Evolutionary conservation across 2,888 invertebrate species (phyloP).

Genomic region (Pachliopta kotzebuea): DNA sequence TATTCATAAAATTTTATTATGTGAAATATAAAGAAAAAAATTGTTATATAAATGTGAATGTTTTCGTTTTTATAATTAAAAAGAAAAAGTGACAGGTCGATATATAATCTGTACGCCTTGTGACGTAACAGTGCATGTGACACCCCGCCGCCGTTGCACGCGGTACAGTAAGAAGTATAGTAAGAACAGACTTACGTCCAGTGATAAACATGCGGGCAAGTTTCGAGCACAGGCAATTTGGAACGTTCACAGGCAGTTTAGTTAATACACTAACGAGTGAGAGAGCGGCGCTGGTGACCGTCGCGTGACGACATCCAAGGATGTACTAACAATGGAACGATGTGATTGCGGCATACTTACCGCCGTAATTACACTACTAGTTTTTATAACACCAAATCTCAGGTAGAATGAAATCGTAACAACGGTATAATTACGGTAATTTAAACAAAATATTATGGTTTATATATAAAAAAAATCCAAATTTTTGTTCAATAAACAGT

Average conservation of each 20-base stretch:
- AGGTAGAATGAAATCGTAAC: neutral
- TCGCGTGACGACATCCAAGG: conserved; percentile 20
- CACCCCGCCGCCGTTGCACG: conserved; percentile 13
- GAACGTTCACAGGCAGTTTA: neutral
- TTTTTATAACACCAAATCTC: neutral
- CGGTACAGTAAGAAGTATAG: conserved; percentile 4
- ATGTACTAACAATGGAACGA: conserved; percentile 23
- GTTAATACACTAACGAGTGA: no score
- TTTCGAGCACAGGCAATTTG: conserved; percentile 1
- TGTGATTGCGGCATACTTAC: conserved; percentile 22
- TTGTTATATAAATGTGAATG: no score
- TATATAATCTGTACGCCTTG: no score
- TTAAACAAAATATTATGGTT: no score
- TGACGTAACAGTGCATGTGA: neutral
- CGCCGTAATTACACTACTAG: neutral
- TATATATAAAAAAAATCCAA: no score
- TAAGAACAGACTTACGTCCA: conserved; percentile 32
- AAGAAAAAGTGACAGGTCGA: no score
- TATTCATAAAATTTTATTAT: no score
- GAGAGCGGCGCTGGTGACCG: conserved; percentile 6
- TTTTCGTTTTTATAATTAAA: no score
- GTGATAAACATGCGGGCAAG: conserved; percentile 28
- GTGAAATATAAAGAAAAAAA: no score
- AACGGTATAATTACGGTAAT: neutral
- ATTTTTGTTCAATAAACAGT: no score